Evolutionary conservation across 2,113 vertebrate species (phyloP).

Genomic region (Telmatochromis sp.): DNA sequence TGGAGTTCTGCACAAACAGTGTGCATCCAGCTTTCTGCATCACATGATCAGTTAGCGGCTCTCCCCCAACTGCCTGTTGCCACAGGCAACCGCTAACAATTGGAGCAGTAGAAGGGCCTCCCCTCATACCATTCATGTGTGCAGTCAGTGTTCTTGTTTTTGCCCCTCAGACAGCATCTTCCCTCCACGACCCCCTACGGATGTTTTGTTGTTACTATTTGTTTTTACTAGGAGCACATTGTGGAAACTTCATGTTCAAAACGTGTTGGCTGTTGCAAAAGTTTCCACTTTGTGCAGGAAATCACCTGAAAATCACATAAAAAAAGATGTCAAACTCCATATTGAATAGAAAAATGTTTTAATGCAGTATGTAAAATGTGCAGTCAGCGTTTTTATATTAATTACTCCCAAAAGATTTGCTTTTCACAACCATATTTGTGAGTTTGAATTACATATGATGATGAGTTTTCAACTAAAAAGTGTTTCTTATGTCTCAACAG

Average conservation of each 20-base stretch:
- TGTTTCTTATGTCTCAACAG: conserved; percentile 58
- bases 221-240: conserved; percentile 4
- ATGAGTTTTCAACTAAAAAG: not conserved
- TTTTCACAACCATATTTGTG: not conserved
- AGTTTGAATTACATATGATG: not conserved
- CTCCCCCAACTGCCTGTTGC: conserved; percentile 26
- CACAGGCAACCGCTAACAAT: conserved; percentile 53
- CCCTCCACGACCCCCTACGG: not conserved
- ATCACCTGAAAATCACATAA: not conserved
- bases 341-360: not conserved
- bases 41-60: conserved; percentile 46
- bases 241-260: not conserved
- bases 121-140: conserved; percentile 57
- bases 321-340: not conserved
- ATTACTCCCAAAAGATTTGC: not conserved
- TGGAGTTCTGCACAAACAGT: conserved; percentile 14
- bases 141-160: conserved; percentile 9
- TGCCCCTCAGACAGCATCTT: not conserved
- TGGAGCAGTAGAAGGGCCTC: conserved; percentile 37
- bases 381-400: not conserved
- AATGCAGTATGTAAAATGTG: too few relatives aligned
- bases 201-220: conserved; percentile 50
- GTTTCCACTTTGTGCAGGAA: not conserved
- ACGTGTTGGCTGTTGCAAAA: not conserved
- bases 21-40: conserved; percentile 28